These are phyloP conservation scores for Oscheius myriophilus DNA, from an alignment of 2,888 invertebrate genomes.

Conservation along the genomic window DNA sequence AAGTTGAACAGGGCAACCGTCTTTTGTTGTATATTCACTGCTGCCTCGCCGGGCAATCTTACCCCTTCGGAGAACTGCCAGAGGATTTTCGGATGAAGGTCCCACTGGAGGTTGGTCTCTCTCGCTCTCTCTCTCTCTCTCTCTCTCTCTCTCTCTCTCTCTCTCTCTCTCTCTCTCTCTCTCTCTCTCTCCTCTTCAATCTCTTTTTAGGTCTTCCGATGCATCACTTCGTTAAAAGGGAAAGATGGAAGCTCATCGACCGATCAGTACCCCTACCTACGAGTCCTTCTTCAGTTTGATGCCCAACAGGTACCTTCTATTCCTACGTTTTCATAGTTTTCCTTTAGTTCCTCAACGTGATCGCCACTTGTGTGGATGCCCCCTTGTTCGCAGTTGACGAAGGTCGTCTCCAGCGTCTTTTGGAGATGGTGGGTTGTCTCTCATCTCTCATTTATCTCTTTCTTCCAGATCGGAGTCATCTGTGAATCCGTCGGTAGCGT, in stretches of 20 bases:
- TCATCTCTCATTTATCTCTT: not conserved
- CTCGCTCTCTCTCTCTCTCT: not conserved
- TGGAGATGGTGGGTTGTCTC: constrained; percentile 40
- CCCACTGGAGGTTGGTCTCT: constrained; percentile 47
- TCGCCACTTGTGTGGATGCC: constrained; percentile 63
- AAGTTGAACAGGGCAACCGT: constrained; percentile 81
- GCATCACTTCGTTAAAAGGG: constrained; percentile 48
- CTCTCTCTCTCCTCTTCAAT: not conserved
- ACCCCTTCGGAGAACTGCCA: constrained; percentile 77
- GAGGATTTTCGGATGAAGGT: constrained; percentile 46
- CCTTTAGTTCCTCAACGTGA: constrained; percentile 62
- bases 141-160: not conserved
- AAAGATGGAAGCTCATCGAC: constrained; percentile 37
- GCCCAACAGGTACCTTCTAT: constrained; percentile 76
- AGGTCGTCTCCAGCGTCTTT: constrained; percentile 45
- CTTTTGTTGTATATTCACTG: constrained; percentile 85
- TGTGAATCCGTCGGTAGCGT: constrained; percentile 32
- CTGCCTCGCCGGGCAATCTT: constrained; percentile 86
- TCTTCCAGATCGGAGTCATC: constrained; percentile 43
- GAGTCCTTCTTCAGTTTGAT: constrained; percentile 83
- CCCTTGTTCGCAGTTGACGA: constrained; percentile 50
- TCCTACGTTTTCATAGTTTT: not conserved
- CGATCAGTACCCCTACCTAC: constrained; percentile 66
- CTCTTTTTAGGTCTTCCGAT: constrained; percentile 44
- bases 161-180: not conserved